Conservation (phyloP, 2,888 invertebrate species). For the Axea sp. region DNA sequence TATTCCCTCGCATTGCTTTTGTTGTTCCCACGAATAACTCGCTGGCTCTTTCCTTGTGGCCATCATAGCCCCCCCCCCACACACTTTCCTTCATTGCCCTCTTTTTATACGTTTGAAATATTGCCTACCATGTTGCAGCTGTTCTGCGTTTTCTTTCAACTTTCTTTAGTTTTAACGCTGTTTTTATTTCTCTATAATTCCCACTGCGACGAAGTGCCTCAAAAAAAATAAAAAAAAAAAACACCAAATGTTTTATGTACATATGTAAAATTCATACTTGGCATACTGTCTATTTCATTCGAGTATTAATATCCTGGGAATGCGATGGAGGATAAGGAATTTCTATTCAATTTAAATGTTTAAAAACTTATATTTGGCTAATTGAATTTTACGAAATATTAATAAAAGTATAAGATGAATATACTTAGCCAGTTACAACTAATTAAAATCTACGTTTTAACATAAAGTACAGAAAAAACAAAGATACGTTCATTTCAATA, state of each 20-base stretch:
- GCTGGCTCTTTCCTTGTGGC: too few species aligned
- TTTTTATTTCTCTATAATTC: conserved; percentile 23
- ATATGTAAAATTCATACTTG: conserved; percentile 22
- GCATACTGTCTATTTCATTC: conserved; percentile 6
- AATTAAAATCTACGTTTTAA: too few species aligned
- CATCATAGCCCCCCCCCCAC: too few species aligned
- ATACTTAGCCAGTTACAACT: too few species aligned
- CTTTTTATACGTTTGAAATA: conserved; percentile 22
- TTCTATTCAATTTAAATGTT: neutral
- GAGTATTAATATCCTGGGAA: conserved; percentile 4
- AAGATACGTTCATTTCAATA: too few species aligned
- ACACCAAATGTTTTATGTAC: conserved; percentile 12
- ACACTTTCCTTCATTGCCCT: neutral
- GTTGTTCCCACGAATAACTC: too few species aligned
- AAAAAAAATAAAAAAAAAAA: too few species aligned
- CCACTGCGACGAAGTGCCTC: conserved; percentile 18
- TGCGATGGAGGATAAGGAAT: too few species aligned
- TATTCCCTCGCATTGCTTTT: too few species aligned
- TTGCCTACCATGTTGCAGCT: conserved; percentile 32
- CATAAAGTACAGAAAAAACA: too few species aligned
- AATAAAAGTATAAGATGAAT: too few species aligned
- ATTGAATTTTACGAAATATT: neutral
- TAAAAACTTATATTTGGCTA: too few species aligned
- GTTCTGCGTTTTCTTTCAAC: conserved; percentile 34
- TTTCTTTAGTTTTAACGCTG: conserved; percentile 19